These are phyloP conservation scores for Semibalanus balanoides DNA, from an alignment of 1,140 invertebrate species.

Conservation along the genomic window DNA sequence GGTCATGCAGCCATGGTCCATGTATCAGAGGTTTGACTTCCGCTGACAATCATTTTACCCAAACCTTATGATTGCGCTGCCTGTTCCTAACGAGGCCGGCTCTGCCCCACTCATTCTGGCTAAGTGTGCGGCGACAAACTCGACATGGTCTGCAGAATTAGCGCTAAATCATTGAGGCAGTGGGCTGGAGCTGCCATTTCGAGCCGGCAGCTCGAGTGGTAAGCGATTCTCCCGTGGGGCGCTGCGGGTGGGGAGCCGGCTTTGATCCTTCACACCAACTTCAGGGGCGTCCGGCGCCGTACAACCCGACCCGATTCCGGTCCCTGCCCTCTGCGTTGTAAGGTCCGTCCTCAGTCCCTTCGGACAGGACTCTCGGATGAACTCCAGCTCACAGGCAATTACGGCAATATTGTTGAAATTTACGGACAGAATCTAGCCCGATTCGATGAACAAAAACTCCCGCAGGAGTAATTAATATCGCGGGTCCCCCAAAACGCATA, in stretches of 20 bases:
- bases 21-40: too few species aligned
- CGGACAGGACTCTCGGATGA: too few species aligned
- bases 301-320: too few species aligned
- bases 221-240: background rate
- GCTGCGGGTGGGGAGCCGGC: background rate
- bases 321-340: too few species aligned
- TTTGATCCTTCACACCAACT: conserved; percentile 1
- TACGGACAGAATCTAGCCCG: background rate
- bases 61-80: too few species aligned
- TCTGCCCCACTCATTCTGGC: too few species aligned
- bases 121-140: background rate
- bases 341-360: too few species aligned
- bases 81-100: too few species aligned
- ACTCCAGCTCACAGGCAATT: background rate
- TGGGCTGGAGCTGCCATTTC: background rate
- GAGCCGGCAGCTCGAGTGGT: background rate
- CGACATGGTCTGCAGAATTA: background rate
- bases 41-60: too few species aligned
- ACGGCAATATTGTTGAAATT: background rate
- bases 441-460: background rate
- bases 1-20: too few species aligned
- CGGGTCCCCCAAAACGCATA: background rate
- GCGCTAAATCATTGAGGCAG: background rate
- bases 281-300: too few species aligned
- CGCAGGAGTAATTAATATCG: background rate